A percentile compares a stretch with the other conserved stretches of the same genome.
Evolutionary conservation across 2,888 invertebrate genomes (phyloP).

Genomic region (Scaptomyza tumidula): DNA sequence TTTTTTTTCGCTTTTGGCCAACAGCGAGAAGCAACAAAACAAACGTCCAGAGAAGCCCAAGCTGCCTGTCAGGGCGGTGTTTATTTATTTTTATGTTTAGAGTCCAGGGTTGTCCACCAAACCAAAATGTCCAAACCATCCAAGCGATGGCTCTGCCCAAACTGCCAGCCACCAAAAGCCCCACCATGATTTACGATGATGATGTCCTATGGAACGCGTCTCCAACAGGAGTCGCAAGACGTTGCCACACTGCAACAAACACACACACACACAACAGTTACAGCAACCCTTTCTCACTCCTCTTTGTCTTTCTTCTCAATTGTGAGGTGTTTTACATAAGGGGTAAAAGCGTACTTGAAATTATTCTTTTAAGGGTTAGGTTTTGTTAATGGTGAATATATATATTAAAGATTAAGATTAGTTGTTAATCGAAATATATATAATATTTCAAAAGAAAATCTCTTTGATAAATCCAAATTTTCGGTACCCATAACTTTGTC

Average conservation of each 20-base stretch:
- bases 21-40: neutral
- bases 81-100: slow-evolving; percentile 83
- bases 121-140: slow-evolving; percentile 42
- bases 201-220: slow-evolving; percentile 70
- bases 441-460: no score
- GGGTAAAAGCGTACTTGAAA: neutral
- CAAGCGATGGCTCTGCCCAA: slow-evolving; percentile 35
- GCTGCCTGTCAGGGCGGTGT: slow-evolving; percentile 80
- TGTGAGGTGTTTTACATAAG: slow-evolving; percentile 4
- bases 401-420: no score
- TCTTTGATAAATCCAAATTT: neutral
- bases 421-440: no score
- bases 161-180: slow-evolving; percentile 60
- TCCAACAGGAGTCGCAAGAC: slow-evolving; percentile 47
- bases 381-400: no score
- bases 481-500: no score
- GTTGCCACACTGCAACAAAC: slow-evolving; percentile 16
- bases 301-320: neutral
- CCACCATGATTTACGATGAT: slow-evolving; percentile 80
- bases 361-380: no score
- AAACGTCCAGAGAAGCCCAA: slow-evolving; percentile 34
- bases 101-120: slow-evolving; percentile 44
- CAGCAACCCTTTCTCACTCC: neutral
- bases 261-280: neutral
- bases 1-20: slow-evolving; percentile 26